Evolutionary conservation across 2,888 invertebrate species (phyloP), one percentile per base, ranked within the genome.

Genomic region (Automeris io): DNA sequence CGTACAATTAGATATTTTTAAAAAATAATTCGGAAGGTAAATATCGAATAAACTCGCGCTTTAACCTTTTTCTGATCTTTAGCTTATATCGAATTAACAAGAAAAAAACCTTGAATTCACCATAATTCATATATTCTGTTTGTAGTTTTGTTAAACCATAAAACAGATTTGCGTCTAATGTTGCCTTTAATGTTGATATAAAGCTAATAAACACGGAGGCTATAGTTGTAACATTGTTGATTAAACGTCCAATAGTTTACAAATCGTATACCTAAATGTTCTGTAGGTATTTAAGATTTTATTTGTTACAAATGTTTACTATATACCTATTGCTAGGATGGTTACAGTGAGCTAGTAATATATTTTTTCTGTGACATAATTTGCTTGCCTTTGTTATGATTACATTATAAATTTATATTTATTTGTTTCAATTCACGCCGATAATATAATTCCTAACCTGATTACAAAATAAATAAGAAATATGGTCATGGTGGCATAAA

Each of bases 341-440:
- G 40, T 49, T 47, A 43, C 49, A 45, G 46, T 54, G 42, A 51
- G 51, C 59, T 46, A 36, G 52, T 55, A 54, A 43, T 46, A 49
- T 45, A 52, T 45, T 26, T 42, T 57, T 62, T 68, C 61, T 63
- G 58, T 70, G 74, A 77, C 74, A 67, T 62, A 51, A 65, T 67
- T 73, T 62, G 70, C 72, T 74, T 72, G 70, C 65, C 68, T 73
- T 70, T 48, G 60, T 73, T 70, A 57, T 67, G 53, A 81, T 67
- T 79, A 81, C 70, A 75, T 62, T 54, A 61, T 64, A 59, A 62
- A 63, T 61, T 49, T 55, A 45, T 51, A 47, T 35, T 26, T 22
- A 26, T 13, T 43, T 45, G 39, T 51, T 52, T 61, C 11, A 19
- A 13, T 23, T 23, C 13, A 13, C 22, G 16, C 13, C n/a, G 24